Conservation (phyloP, 2,888 invertebrate species). For the Andricus quercusramuli region DNA sequence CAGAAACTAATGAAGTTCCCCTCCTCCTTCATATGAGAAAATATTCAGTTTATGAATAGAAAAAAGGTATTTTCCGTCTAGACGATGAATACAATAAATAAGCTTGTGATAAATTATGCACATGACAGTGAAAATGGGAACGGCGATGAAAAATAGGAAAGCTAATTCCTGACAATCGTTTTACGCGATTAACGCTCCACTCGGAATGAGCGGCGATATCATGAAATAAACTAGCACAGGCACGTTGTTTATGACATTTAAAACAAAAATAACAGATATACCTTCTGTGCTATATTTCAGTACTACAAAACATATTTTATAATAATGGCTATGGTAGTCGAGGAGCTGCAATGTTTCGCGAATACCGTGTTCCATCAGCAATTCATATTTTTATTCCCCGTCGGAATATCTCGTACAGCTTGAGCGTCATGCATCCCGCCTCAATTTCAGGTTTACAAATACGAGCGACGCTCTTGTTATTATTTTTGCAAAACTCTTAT, state of each 20-base stretch:
- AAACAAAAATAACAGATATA: slow-evolving; percentile 37
- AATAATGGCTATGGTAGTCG: slow-evolving; percentile 31
- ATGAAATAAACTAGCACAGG: slow-evolving; percentile 8
- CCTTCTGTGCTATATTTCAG: slow-evolving; percentile 23
- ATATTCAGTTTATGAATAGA: not conserved
- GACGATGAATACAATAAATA: slow-evolving; percentile 9
- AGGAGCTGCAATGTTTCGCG: slow-evolving; percentile 12
- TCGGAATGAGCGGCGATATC: slow-evolving; percentile 15
- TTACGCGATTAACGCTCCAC: slow-evolving; percentile 31
- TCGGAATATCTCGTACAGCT: slow-evolving; percentile 13
- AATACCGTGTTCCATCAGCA: slow-evolving; percentile 29
- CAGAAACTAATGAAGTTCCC: not conserved
- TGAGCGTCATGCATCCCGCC: not conserved
- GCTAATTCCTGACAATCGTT: slow-evolving; percentile 31
- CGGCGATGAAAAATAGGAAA: slow-evolving; percentile 19
- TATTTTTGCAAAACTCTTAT: slow-evolving; percentile 25
- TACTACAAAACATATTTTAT: slow-evolving; percentile 29
- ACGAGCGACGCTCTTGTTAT: not conserved
- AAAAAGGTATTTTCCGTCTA: not conserved
- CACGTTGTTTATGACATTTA: slow-evolving; percentile 34
- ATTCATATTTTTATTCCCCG: slow-evolving; percentile 37
- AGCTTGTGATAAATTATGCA: slow-evolving; percentile 10
- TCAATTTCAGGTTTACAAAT: slow-evolving; percentile 24
- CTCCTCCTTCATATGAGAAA: not conserved
- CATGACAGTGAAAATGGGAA: slow-evolving; percentile 8